Base-by-base conservation (phyloP, 2,888 invertebrate genomes). In the Caenorhabditis sp. region DNA sequence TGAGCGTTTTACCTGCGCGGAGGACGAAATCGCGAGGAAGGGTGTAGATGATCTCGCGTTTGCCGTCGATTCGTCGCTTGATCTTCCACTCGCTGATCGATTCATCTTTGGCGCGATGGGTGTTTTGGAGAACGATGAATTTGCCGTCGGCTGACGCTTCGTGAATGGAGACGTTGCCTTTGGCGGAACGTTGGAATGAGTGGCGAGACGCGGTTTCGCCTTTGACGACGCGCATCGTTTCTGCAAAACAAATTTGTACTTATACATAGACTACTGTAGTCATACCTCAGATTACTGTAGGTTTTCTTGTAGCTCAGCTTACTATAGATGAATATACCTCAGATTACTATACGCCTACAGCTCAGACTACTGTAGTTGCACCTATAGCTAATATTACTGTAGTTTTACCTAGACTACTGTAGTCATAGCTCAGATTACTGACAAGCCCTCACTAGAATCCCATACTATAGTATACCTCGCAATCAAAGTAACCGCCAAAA, bases 191-290 rank as follows among this genome's bases (percentile, higher is more conserved):
- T 81, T 89, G 89, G 88, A 89, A 90, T 8, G 90, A 89, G 8
- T 89, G 89, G 74, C 90, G 89, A 65, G 89, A 89, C 10, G 89
- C 89, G 70, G 90, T 89, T 78, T 90, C 90, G 2, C 90, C 87
- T 74, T 85, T 85, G 59, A 85, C 78, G 3, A 86, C 80, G 21
- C 85, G 78, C 82, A 84, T 83, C 43, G 82, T 81, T 67, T 86
- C 87, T 21, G 70, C 14, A 77, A 68, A 1, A 10, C 27, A 36
- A 17, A 36, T 14, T 59, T 59, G 27, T 20, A 59, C 26, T 59
- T n/a, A n/a, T n/a, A n/a, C n/a, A n/a, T n/a, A n/a, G n/a, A n/a
- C n/a, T n/a, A n/a, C n/a, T n/a, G n/a, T n/a, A n/a, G n/a, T n/a
- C n/a, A n/a, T n/a, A n/a, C n/a, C n/a, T n/a, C n/a, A n/a, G n/a